Conservation (phyloP, 2,113 vertebrate genomes). For the Pygoscelis adeliae region DNA sequence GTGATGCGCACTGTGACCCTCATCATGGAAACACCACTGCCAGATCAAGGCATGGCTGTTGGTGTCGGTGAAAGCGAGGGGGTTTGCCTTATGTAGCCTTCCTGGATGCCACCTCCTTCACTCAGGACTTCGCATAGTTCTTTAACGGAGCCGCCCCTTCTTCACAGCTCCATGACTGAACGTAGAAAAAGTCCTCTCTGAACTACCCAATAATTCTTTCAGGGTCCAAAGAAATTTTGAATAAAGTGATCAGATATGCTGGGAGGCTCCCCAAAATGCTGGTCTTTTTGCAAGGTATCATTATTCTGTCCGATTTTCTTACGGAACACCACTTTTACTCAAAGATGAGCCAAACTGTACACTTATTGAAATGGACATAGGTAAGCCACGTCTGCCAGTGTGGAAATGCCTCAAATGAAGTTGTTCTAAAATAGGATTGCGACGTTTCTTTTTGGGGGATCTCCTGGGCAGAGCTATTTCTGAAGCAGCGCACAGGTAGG, state of each 20-base stretch:
- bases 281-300: not conserved
- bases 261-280: not conserved
- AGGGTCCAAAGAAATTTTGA: not conserved
- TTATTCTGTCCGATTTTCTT: not conserved
- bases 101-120: not conserved
- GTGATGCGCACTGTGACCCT: not conserved
- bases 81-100: not conserved
- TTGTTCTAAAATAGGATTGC: not conserved
- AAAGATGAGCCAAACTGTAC: not conserved
- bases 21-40: not conserved
- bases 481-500: not conserved
- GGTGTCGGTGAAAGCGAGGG: fast-evolving
- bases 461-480: not conserved
- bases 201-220: not conserved
- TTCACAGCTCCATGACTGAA: not conserved
- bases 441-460: fast-evolving
- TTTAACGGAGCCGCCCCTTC: not conserved
- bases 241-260: not conserved
- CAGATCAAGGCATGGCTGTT: not conserved
- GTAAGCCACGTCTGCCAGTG: not conserved
- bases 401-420: not conserved
- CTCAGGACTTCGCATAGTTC: not conserved
- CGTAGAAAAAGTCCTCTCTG: not conserved
- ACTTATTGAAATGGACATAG: not conserved
- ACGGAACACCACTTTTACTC: not conserved